Evolutionary conservation across 2,888 invertebrate species (phyloP).

Genomic region (Colletes collaris): DNA sequence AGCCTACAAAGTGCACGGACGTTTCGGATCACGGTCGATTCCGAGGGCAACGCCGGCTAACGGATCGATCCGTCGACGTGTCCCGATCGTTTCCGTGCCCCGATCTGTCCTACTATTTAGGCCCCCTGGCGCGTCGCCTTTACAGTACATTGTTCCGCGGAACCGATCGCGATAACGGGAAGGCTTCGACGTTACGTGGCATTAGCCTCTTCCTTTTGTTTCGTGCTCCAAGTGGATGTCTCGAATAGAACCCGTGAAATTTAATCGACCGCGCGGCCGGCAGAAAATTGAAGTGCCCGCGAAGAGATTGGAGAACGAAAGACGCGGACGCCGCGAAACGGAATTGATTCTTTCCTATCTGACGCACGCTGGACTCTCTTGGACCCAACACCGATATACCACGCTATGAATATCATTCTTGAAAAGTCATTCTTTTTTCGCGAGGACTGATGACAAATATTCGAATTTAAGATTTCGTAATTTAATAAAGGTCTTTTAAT

Average conservation of each 20-base stretch:
- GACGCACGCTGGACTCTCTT: neutral
- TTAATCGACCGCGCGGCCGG: neutral
- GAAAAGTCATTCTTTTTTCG: too few species aligned
- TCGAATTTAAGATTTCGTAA: too few species aligned
- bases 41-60: conserved; percentile 43
- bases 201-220: conserved; percentile 24
- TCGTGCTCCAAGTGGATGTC: neutral
- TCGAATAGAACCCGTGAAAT: neutral
- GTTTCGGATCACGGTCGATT: conserved; percentile 62
- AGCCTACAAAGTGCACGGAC: conserved; percentile 56
- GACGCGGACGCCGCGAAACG: neutral
- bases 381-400: neutral
- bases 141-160: conserved; percentile 42
- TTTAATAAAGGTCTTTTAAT: neutral
- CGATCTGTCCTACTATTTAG: conserved; percentile 43
- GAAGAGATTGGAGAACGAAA: neutral
- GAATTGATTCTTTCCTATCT: neutral
- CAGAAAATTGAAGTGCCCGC: neutral
- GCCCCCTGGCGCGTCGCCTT: conserved; percentile 26
- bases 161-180: conserved; percentile 50
- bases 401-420: neutral
- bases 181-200: conserved; percentile 36
- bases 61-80: conserved; percentile 43
- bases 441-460: too few species aligned
- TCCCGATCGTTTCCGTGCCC: conserved; percentile 32